Percentiles rank a stretch among this genome's conserved stretches.
Evolutionary conservation across 2,113 vertebrate genomes (phyloP).

Genomic region (Chaetura pelagica): DNA sequence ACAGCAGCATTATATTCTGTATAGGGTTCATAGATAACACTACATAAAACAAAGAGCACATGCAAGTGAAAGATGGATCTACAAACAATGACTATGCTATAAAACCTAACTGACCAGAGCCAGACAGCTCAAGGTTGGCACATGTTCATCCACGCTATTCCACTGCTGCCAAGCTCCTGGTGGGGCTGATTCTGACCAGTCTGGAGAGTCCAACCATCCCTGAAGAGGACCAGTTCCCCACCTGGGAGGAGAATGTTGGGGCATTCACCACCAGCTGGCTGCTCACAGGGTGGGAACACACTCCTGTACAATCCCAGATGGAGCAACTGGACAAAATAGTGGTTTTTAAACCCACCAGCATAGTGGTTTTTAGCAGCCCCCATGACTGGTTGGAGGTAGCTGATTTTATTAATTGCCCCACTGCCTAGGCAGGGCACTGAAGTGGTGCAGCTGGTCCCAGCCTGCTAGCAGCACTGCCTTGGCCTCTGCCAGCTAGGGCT

Average conservation of each 20-base stretch:
- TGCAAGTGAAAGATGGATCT: neutral
- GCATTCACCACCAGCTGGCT: neutral
- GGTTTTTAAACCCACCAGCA: neutral
- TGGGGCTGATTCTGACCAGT: neutral
- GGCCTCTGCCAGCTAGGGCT: neutral
- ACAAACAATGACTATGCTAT: neutral
- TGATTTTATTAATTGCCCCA: neutral
- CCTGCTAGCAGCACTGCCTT: neutral
- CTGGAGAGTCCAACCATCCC: neutral
- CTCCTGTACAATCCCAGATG: neutral
- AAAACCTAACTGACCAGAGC: neutral
- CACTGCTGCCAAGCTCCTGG: neutral
- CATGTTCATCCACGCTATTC: neutral
- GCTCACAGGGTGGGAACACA: neutral
- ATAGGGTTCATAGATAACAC: neutral
- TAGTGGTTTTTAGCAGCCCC: neutral
- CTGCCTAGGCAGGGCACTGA: neutral
- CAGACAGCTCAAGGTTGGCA: neutral
- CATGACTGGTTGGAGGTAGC: rapidly evolving
- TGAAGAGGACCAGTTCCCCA: neutral
- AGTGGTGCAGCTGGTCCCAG: neutral
- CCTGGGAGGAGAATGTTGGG: neutral
- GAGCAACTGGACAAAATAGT: neutral
- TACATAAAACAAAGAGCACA: neutral
- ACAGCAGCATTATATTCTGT: neutral